Conservation (phyloP, 2,113 vertebrate species). For the Corydoras sp. region DNA sequence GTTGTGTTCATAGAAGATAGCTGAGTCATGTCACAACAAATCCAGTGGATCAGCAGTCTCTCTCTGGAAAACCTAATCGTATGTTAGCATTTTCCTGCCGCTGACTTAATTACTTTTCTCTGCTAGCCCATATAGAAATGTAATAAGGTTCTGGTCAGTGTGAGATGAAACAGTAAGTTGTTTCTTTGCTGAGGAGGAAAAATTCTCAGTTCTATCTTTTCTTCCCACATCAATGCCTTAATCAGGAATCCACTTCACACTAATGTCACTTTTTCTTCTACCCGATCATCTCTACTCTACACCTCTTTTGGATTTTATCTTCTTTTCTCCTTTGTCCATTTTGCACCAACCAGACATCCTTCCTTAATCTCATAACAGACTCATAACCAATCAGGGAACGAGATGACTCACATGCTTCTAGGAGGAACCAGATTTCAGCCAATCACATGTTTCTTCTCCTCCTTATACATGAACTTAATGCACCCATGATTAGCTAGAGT, state of each 20-base stretch:
- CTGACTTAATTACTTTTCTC: conserved; percentile 40
- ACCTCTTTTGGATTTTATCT: too few species aligned
- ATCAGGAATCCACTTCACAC: conserved; percentile 32
- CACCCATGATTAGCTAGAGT: too few species aligned
- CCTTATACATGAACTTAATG: too few species aligned
- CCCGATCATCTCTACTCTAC: background rate
- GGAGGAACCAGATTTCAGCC: too few species aligned
- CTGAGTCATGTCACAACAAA: conserved; percentile 27
- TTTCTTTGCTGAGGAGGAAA: conserved; percentile 28
- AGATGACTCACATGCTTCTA: too few species aligned
- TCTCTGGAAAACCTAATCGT: conserved; percentile 20
- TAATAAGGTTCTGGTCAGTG: conserved; percentile 30
- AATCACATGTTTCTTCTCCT: too few species aligned
- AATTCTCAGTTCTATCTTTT: conserved; percentile 29
- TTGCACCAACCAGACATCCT: too few species aligned
- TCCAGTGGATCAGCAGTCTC: conserved; percentile 18
- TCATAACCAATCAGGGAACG: too few species aligned
- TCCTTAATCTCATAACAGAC: too few species aligned
- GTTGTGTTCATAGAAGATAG: conserved; percentile 2
- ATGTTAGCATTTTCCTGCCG: conserved; percentile 29
- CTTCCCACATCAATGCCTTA: conserved; percentile 13
- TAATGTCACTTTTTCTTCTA: conserved; percentile 5
- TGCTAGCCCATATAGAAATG: conserved; percentile 35
- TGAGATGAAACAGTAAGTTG: conserved; percentile 15
- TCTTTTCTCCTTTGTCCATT: too few species aligned